phyloP scores from a whole-genome alignment of 2,888 invertebrate species.

The Spisula subtruncata region DNA sequence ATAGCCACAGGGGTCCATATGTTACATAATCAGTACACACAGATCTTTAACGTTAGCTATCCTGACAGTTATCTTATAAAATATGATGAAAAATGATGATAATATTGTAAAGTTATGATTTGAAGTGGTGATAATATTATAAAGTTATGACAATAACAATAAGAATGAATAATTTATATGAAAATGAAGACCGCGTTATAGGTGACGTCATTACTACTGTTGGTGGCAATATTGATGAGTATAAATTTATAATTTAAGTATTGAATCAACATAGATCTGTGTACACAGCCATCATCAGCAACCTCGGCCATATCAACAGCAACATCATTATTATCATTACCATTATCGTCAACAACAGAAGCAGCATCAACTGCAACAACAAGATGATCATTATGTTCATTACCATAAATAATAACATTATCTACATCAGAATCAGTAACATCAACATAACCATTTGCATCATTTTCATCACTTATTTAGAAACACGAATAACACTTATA shows the following conservation, averaged over 20 bases:
- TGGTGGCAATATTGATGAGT: neutral
- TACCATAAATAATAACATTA: neutral
- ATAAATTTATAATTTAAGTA: neutral
- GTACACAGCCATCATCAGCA: neutral
- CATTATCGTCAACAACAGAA: neutral
- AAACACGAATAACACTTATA: neutral
- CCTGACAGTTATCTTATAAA: neutral
- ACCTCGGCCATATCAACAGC: neutral
- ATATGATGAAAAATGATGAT: neutral
- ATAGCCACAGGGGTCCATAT: neutral
- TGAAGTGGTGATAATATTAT: neutral
- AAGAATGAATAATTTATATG: neutral
- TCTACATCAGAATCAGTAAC: neutral
- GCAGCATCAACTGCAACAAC: too few species aligned
- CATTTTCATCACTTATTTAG: neutral
- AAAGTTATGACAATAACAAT: neutral
- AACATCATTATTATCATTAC: neutral
- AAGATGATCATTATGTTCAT: too few species aligned
- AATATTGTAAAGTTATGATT: neutral
- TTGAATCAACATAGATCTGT: neutral
- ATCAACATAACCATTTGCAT: neutral
- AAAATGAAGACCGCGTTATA: neutral
- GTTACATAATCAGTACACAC: neutral
- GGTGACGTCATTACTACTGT: neutral
- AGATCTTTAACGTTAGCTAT: neutral